These are phyloP conservation scores for Callipepla californica DNA, from an alignment of 2,113 vertebrate genomes.

Conservation along the genomic window DNA sequence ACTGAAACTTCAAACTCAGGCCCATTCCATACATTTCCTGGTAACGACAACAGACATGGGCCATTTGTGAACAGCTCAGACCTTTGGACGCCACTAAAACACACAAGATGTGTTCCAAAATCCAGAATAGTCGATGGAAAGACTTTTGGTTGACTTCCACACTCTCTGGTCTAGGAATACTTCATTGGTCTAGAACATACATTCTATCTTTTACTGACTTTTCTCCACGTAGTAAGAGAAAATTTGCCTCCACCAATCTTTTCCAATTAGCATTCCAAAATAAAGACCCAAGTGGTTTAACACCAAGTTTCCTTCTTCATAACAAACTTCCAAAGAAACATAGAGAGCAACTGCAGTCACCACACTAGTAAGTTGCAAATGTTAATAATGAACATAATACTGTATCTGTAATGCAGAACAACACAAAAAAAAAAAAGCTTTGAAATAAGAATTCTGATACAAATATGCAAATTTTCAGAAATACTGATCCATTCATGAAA, in stretches of 20 bases:
- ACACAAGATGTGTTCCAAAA: conserved; percentile 54
- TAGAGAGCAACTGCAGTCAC: background rate
- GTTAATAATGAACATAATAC: background rate
- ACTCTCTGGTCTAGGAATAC: background rate
- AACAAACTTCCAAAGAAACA: background rate
- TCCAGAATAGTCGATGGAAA: conserved; percentile 43
- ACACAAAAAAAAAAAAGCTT: background rate
- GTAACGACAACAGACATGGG: conserved; percentile 45
- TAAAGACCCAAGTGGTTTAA: conserved; percentile 27
- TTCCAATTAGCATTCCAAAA: conserved; percentile 53
- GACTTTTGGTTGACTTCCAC: conserved; percentile 59
- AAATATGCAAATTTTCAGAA: background rate
- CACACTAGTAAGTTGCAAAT: background rate
- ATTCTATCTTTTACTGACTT: conserved; percentile 29
- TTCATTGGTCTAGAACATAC: conserved; percentile 32
- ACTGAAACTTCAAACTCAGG: conserved; percentile 34
- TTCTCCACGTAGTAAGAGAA: conserved; percentile 36
- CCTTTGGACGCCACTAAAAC: conserved; percentile 33
- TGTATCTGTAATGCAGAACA: background rate
- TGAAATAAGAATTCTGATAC: background rate
- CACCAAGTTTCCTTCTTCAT: conserved; percentile 1
- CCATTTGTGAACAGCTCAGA: conserved; percentile 58
- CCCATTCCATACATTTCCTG: conserved; percentile 27
- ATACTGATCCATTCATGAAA: background rate
- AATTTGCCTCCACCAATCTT: conserved; percentile 21